Base-by-base conservation (phyloP, 2,888 invertebrate species). In the Aplocera efformata region DNA sequence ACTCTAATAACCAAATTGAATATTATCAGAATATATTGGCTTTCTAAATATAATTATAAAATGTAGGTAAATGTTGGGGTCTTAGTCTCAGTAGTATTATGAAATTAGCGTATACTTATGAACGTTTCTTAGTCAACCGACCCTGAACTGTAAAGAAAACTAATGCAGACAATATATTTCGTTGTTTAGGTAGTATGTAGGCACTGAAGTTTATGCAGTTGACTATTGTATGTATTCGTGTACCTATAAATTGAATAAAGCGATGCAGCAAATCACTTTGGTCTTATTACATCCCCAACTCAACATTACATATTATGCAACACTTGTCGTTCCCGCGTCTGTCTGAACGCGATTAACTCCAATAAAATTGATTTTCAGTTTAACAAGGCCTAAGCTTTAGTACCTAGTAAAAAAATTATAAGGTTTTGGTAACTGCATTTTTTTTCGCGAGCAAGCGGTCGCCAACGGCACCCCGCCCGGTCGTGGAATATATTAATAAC, bases 141-240 rank as follows among this genome's bases (percentile, higher is more conserved):
- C 66, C 67, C 67, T 72, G 72, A 48, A 72, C 51, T 80, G 77
- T 82, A 82, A 79, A 83, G 76, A 68, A 72, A 73, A 71, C 73
- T n/a, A 72, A 76, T 78, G 76, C 77, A 74, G 86, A 85, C 85
- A 86, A 85, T 85, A 84, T 82, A 56, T 74, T 79, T 73, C 61
- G 77, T 81, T 85, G 85, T 84, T 85, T 84, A 85, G 82, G 83
- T 86, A 85, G 85, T 84, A 72, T 58, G 83, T 88, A 85, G 85
- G 76, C 83, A 83, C 81, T 78, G 78, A 79, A 84, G 77, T 88
- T 86, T 86, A 86, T 84, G 84, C 79, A 73, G 85, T 85, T 86
- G 74, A 82, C 72, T 73, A 77, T 74, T 79, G 74, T 82, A 83
- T 80, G 75, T 84, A 83, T 81, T 80, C 78, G 74, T 84, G 80